These are phyloP conservation scores for Drymodes brunneopygia DNA, from an alignment of 2,113 vertebrate species.

Conservation along the genomic window DNA sequence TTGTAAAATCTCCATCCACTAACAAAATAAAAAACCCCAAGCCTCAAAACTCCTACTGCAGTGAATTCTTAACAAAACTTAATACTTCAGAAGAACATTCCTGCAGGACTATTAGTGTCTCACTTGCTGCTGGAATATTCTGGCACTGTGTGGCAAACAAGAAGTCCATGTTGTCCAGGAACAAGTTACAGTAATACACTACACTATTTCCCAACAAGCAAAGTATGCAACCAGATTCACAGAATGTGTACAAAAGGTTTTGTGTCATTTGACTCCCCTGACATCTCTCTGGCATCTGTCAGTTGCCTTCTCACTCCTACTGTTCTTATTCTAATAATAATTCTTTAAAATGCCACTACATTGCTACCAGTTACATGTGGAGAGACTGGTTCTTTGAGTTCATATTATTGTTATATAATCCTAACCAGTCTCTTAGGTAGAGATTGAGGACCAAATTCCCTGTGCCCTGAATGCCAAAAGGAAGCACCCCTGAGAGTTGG, in stretches of 20 bases:
- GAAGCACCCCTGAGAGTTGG: background rate
- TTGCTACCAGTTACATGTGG: background rate
- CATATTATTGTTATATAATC: background rate
- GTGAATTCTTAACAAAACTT: background rate
- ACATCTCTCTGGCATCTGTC: background rate
- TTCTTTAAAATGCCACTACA: background rate
- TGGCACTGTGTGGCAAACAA: background rate
- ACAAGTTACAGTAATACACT: background rate
- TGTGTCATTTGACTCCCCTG: background rate
- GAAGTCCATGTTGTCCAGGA: background rate
- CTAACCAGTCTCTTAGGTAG: background rate
- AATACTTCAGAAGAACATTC: background rate
- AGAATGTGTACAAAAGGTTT: background rate
- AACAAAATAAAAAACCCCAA: background rate
- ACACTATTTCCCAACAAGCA: background rate
- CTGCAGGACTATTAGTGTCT: background rate
- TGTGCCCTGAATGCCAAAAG: background rate
- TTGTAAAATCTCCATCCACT: background rate
- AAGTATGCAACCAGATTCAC: background rate
- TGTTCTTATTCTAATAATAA: background rate
- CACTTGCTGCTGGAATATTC: background rate
- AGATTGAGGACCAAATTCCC: background rate
- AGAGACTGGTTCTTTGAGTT: background rate
- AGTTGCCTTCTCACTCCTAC: background rate
- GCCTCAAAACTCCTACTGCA: background rate